phyloP scores from a whole-genome alignment of 2,113 vertebrate genomes.

The Pterocles burchelli region DNA sequence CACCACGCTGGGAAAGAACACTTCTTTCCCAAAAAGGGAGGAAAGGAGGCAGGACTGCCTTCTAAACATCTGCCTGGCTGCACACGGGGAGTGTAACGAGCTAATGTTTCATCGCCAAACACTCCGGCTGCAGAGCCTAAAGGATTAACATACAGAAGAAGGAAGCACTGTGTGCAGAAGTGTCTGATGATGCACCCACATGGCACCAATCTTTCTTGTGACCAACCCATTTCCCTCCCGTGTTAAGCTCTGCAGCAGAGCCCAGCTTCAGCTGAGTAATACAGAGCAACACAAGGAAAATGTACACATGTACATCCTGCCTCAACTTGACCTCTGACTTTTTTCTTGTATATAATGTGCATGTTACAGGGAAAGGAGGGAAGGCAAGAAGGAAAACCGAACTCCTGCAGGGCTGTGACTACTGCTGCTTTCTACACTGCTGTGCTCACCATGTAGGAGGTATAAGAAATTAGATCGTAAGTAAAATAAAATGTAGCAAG shows the following conservation, averaged over 20 bases:
- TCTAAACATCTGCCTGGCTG: not conserved
- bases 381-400: not conserved
- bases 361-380: not conserved
- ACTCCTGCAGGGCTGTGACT: not conserved
- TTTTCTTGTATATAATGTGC: not conserved
- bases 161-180: not conserved
- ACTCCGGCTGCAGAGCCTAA: not conserved
- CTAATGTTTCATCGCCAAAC: not conserved
- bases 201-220: not conserved
- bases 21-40: not conserved
- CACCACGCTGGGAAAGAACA: not conserved
- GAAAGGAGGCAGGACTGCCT: not conserved
- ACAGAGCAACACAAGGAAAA: not conserved
- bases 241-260: not conserved
- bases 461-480: not conserved
- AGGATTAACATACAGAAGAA: not conserved
- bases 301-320: not conserved
- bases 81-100: not conserved
- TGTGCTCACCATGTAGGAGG: not conserved
- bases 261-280: not conserved
- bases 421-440: not conserved
- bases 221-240: not conserved
- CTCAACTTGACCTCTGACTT: not conserved
- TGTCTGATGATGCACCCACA: not conserved
- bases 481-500: slow-evolving; percentile 13